Base-by-base conservation (phyloP, 2,797 vertebrate genomes). In the Arctocebus calabarensis region DNA sequence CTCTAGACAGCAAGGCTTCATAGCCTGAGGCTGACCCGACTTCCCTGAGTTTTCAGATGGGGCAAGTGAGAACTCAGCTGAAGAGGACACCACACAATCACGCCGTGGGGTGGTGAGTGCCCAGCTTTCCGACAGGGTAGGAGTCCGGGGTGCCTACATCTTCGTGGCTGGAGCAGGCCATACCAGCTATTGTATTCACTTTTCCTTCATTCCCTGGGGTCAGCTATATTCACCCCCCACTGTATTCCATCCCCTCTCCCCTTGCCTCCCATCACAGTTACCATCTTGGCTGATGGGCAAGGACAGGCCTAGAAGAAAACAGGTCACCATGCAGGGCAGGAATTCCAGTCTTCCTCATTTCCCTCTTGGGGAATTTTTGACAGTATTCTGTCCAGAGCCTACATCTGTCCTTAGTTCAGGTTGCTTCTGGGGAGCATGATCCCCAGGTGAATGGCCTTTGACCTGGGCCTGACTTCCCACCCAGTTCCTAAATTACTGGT, bases 71-170 rank as follows among this genome's bases (percentile, higher is more conserved):
- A 98, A 95, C 27, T 98, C 99, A 32, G 94, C 77, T 0, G 99
- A 99, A 62, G 99, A 99, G 97, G 99, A 99, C 83, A 97, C 98
- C 13, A 73, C 71, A 52, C 99, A 99, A 91, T 95, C 99, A 90
- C 99, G 99, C 98, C 98, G 98, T 97, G 99, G 99, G 97, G 99
- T 98, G 97, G 99, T 99, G 99, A 94, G 99, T 98, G 75, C 86
- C 0, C 37, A 19, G 68, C 64, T 64, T 27, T 5, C 11, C 3
- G 75, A 17, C 0, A 2, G 34, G 81, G 10, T 17, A 11, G 12
- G 64, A 32, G 37, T 25, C 14, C 25, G 17, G 20, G 55, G 57
- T n/a, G 23, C 62, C 74, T 20, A 20, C 20, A 1, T 25, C 45
- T 55, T 55, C 23, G 0, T 0, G 57, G 37, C 75, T 59, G 34